Base-by-base conservation (phyloP, 2,113 vertebrate genomes). In the Cricetomys ansorgei region DNA sequence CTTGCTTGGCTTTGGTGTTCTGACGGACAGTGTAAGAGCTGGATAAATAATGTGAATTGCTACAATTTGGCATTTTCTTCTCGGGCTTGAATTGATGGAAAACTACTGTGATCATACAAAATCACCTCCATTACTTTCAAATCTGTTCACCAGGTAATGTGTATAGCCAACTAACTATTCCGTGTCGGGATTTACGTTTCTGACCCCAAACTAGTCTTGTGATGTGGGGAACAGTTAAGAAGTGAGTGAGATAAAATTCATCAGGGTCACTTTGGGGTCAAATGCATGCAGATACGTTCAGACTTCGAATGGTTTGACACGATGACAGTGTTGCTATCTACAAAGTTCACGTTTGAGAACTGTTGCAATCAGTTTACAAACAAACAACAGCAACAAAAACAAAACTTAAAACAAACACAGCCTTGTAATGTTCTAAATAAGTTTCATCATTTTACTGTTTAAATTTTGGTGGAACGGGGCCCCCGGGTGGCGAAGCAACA, bases 51-150 rank as follows among this genome's bases (percentile, higher is more conserved):
- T 25, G 17, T 3, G 2, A 57, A 37, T 77, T 0, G 11, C n/a
- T 67, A 17, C 25, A 64, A 23, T 80, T 55, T 84, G 53, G 40
- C 43, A 10, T 91, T 73, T 92, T 96, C 92, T 72, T 92, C 77
- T 40, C 53, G 37, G 64, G 70, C 65, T 86, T 86, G 87, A 91
- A 50, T 40, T 11, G 7, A 29, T 86, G 34, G 67, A 62, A 94
- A 94, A 77, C 48, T 67, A 85, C 31, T 53, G 17, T 72, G 62
- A 55, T 88, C 81, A 67, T 27, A 84, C 17, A 73, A 25, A 67
- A 67, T 79, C 73, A 55, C 19, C 48, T 76, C n/a, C 69, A 5
- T 88, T 89, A 92, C 59, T 88, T 70, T 43, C 64, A 85, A 50
- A 86, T 79, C n/a, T 86, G 15, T 70, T 79, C 53, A 50, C 19